A percentile compares a stretch with the other conserved stretches of the same genome.
These are phyloP conservation scores for Rattus norvegicus DNA, from an alignment of 2,113 vertebrate genomes.

Conservation along the genomic window DNA sequence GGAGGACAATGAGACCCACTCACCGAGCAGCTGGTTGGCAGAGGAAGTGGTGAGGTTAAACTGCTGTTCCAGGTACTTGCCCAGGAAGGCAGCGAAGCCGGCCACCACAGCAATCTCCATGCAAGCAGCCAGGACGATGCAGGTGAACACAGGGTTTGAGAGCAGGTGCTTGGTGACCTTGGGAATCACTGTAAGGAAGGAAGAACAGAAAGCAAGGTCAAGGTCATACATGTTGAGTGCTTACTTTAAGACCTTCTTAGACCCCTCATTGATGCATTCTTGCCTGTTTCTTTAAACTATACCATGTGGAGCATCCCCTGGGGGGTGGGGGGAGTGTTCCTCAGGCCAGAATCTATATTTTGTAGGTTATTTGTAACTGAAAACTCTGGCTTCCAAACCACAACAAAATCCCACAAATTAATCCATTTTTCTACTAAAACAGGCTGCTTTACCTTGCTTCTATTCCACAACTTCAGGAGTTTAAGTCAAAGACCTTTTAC, in stretches of 20 bases:
- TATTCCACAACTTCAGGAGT: not conserved
- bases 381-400: not conserved
- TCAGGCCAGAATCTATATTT: not conserved
- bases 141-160: slow-evolving; percentile 98
- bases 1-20: slow-evolving; percentile 47
- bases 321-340: not conserved
- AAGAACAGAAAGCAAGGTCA: not conserved
- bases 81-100: slow-evolving; percentile 96
- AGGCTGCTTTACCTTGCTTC: not conserved
- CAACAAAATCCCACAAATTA: not conserved
- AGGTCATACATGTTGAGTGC: accelerated
- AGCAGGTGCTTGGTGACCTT: slow-evolving; percentile 97
- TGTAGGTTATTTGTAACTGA: too few relatives aligned
- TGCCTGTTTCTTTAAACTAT: not conserved
- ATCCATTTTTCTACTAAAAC: not conserved
- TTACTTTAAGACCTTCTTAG: not conserved
- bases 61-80: slow-evolving; percentile 99
- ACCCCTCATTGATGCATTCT: too few relatives aligned
- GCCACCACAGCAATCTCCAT: slow-evolving; percentile 99
- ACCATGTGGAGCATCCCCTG: too few relatives aligned
- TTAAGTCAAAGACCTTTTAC: not conserved
- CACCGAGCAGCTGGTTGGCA: slow-evolving; percentile 98
- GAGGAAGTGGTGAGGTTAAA: slow-evolving; percentile 98
- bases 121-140: slow-evolving; percentile 96
- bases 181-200: slow-evolving; percentile 92